phyloP scores from a whole-genome alignment of 2,888 invertebrate genomes.

The Helobdella robusta region DNA sequence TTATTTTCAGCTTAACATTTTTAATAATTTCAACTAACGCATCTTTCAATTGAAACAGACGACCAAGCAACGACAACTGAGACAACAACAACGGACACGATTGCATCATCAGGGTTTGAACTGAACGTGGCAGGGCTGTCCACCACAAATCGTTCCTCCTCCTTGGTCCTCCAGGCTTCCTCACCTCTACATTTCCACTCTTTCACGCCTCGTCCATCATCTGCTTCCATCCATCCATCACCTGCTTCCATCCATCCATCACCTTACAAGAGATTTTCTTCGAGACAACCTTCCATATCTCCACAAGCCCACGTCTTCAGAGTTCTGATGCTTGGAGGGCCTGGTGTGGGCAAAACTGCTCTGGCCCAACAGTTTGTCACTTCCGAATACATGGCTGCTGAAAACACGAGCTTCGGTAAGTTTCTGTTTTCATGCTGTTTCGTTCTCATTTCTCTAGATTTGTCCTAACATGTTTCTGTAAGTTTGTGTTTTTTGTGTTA shows the following conservation, averaged over 20 bases:
- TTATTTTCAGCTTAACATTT: no score
- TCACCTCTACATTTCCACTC: no score
- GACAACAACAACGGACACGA: no score
- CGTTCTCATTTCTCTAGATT: no score
- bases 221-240: background rate
- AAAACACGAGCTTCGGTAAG: conserved; percentile 34
- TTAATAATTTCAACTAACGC: no score
- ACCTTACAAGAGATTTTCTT: background rate
- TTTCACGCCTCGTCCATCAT: background rate
- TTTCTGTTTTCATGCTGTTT: background rate
- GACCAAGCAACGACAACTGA: no score
- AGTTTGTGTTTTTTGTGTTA: background rate
- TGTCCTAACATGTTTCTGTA: no score
- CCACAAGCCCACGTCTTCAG: conserved; percentile 13
- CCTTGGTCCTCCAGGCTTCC: no score
- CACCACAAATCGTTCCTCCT: no score
- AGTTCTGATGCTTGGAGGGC: conserved; percentile 33
- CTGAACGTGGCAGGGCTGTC: no score
- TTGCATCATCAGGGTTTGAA: no score
- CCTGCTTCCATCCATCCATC: background rate
- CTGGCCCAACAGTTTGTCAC: conserved; percentile 34
- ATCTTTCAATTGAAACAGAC: no score
- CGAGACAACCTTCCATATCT: conserved; percentile 15
- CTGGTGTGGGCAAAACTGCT: conserved; percentile 34
- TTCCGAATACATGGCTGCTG: conserved; percentile 34